Evolutionary conservation across 2,113 vertebrate genomes (phyloP), one percentile per base, ranked within the genome.

Genomic region (Phyllopteryx taeniolatus): DNA sequence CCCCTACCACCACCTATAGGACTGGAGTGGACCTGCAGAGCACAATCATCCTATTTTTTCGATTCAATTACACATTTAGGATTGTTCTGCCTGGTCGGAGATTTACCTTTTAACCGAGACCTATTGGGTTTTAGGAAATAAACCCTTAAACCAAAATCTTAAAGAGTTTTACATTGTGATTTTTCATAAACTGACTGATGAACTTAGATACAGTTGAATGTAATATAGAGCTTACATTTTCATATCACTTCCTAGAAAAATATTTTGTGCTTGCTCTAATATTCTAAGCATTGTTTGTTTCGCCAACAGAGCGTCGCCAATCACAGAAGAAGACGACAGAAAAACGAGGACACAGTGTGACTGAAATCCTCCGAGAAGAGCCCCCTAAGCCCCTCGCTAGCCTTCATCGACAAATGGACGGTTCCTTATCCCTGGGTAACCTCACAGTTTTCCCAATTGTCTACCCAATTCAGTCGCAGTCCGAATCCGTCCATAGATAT

Each of bases 331-430:
- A 75, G 67, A 79, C 67, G 14, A 49, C 77, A 35, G 75, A 6
- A 7, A 92, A 91, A 75, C 70, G 83, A 67, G 92, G 90, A 61
- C 87, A 93, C 85, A 91, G 78, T 0, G 81, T 92, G 39, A 88
- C 78, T 12, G 91, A 93, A 75, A 93, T 93, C 64, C 89, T 93
- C 53, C 33, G 75, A 63, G 79, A 85, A 0, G 85, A 89, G 14
- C 82, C 83, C 2, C 71, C 81, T 62, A 84, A 80, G 64, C 44
- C 81, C 15, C 54, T 35, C 54, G 19, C 68, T 20, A 42, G 51
- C 63, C 47, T 53, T 56, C 47, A 60, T 68, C 79, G 47, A 70
- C 57, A 10, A 46, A 49, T 59, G 64, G 70, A 78, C 8, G 42
- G 44, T 53, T 27, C 68, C 47, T 67, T 77, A 61, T 74, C 85